A percentile compares a stretch with the other conserved stretches of the same genome.
phyloP scores from a whole-genome alignment of 2,113 vertebrate species.

The Pycnonotus jocosus region DNA sequence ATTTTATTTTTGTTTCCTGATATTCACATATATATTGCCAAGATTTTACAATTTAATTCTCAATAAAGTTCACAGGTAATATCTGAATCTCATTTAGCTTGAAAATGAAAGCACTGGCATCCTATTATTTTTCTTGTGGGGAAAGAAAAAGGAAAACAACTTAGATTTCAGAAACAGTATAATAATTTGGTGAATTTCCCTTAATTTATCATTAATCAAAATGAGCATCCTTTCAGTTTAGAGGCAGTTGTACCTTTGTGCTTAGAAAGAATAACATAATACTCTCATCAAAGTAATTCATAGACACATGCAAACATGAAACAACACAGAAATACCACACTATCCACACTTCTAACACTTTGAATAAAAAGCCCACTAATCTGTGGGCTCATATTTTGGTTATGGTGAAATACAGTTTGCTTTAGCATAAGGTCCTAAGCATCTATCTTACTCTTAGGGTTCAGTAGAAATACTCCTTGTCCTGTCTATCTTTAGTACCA shows the following conservation, averaged over 20 bases:
- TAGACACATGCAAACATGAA: neutral
- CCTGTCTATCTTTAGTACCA: neutral
- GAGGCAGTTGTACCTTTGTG: neutral
- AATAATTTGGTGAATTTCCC: neutral
- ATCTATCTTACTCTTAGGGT: neutral
- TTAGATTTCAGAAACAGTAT: neutral
- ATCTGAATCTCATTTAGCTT: neutral
- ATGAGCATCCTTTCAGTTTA: neutral
- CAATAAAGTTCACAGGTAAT: neutral
- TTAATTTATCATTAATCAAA: neutral
- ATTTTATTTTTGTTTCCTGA: neutral
- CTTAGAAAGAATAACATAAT: neutral
- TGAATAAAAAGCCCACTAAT: neutral
- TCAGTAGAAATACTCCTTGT: neutral
- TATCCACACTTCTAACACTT: neutral
- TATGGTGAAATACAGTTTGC: neutral
- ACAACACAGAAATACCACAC: neutral
- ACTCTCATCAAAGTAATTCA: neutral
- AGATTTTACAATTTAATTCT: neutral
- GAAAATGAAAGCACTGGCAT: neutral
- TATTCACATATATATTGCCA: neutral
- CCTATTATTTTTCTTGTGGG: neutral
- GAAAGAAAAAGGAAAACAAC: neutral
- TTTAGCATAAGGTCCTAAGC: neutral
- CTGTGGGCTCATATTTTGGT: neutral